These are phyloP conservation scores for Microcebus griseorufus DNA, from an alignment of 2,113 vertebrate genomes.

Conservation along the genomic window DNA sequence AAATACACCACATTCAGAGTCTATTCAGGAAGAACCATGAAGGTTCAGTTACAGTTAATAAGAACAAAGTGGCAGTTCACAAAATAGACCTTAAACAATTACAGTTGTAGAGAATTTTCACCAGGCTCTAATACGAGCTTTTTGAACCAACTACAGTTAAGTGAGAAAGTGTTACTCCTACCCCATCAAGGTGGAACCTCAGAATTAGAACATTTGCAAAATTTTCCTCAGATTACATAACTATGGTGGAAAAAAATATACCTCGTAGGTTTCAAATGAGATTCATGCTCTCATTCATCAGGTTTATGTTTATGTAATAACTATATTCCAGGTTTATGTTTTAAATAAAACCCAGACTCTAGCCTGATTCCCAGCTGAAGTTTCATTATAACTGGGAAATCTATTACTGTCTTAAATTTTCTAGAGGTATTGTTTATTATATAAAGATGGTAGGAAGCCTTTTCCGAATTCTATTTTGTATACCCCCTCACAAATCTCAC, in stretches of 20 bases:
- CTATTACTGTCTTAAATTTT: neutral
- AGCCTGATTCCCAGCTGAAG: neutral
- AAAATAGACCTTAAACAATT: neutral
- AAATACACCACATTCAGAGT: neutral
- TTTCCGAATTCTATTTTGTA: neutral
- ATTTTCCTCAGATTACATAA: slow-evolving; percentile 9
- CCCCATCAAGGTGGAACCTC: neutral
- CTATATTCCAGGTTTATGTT: neutral
- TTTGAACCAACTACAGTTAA: slow-evolving; percentile 1
- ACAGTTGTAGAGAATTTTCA: neutral
- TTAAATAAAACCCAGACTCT: neutral
- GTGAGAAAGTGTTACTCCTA: neutral
- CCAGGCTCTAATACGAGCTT: neutral
- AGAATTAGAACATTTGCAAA: neutral
- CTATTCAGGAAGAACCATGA: neutral
- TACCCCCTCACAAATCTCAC: neutral
- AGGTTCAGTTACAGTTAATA: neutral
- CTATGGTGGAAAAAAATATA: neutral
- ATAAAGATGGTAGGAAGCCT: neutral
- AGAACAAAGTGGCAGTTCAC: neutral
- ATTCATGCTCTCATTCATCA: neutral
- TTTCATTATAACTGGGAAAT: neutral
- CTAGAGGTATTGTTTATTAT: neutral
- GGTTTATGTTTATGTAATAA: neutral
- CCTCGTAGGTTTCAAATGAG: neutral